Conservation (phyloP, 2,797 vertebrate genomes). For the Margarornis squamiger region DNA sequence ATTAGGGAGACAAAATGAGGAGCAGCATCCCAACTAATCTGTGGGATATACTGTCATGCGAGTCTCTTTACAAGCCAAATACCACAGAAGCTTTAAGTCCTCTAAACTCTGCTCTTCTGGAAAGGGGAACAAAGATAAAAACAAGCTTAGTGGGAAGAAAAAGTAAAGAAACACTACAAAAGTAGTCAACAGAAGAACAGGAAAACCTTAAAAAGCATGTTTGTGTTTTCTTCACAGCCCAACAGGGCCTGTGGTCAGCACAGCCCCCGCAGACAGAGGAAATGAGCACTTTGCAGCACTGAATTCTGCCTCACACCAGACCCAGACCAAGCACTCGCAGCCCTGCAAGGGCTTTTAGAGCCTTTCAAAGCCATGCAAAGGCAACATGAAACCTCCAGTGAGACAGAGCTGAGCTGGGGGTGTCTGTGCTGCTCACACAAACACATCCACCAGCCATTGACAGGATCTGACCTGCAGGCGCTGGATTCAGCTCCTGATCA, state of each 20-base stretch:
- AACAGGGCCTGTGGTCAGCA: background rate
- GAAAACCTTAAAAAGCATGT: background rate
- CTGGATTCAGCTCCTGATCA: background rate
- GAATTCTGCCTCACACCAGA: background rate
- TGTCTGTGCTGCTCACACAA: background rate
- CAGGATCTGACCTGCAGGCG: background rate
- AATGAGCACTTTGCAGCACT: constrained; percentile 10
- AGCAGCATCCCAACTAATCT: constrained; percentile 37
- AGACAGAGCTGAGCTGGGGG: background rate
- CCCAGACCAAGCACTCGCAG: background rate
- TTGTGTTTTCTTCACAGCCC: background rate
- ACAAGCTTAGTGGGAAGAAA: background rate
- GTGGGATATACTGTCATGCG: background rate
- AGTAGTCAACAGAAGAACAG: background rate
- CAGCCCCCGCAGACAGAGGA: background rate
- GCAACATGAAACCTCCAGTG: background rate
- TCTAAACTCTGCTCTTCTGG: background rate
- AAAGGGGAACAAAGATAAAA: background rate
- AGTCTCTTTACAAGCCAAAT: constrained; percentile 16
- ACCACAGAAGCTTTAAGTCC: background rate
- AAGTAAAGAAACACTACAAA: background rate
- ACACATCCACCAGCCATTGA: background rate
- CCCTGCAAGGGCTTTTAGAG: background rate
- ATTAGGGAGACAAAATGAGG: background rate
- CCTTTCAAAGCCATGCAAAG: background rate